Conservation (phyloP, 2,888 invertebrate genomes). For the Plebejus anna region DNA sequence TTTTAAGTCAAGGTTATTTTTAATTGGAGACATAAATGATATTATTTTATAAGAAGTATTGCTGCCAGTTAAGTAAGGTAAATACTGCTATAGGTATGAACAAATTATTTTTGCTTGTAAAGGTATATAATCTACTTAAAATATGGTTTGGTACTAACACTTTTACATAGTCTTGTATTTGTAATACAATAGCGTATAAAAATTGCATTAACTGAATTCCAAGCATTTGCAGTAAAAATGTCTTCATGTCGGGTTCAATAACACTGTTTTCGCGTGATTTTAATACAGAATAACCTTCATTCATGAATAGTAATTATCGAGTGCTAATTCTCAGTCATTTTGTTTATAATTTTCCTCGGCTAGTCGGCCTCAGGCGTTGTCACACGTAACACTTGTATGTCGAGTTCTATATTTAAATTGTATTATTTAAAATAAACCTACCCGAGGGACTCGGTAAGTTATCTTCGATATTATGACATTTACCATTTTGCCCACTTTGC, state of each 20-base stretch:
- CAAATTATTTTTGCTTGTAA: background rate
- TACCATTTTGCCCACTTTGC: constrained; percentile 24
- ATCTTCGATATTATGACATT: background rate
- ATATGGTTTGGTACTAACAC: too few species aligned
- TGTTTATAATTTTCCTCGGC: constrained; percentile 17
- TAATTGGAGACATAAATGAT: background rate
- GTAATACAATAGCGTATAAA: background rate
- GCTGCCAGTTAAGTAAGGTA: too few species aligned
- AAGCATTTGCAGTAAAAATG: background rate
- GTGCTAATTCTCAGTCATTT: constrained; percentile 29
- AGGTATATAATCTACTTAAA: too few species aligned
- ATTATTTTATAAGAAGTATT: too few species aligned
- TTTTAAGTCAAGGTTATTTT: background rate
- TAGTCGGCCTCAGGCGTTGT: constrained; percentile 16
- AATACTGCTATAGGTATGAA: background rate
- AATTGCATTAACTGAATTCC: background rate
- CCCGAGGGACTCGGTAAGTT: constrained; percentile 23
- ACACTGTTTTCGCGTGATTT: constrained; percentile 8
- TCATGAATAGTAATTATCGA: constrained; percentile 30
- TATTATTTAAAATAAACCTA: constrained; percentile 16
- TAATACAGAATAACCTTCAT: constrained; percentile 28
- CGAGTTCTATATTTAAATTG: constrained; percentile 1
- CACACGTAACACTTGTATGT: background rate
- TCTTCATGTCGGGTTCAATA: constrained; percentile 15
- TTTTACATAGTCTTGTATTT: too few species aligned